These are phyloP conservation scores for Leptarthrus brevirostris DNA, from an alignment of 2,888 invertebrate genomes.

Conservation along the genomic window DNA sequence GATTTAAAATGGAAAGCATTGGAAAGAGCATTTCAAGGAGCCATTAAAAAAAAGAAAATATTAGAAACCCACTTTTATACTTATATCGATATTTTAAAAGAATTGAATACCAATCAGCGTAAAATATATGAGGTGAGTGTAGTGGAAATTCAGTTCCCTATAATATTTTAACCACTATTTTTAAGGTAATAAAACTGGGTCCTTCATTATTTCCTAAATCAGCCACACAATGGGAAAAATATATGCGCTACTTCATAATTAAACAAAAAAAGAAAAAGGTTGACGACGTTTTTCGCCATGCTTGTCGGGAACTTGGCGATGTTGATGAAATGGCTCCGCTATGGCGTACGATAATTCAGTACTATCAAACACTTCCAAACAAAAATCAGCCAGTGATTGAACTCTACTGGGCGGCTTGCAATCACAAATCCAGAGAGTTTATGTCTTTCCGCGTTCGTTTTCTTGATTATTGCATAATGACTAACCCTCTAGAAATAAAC, in stretches of 20 bases:
- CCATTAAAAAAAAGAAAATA: conserved; percentile 67
- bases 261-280: conserved; percentile 66
- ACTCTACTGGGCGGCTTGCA: conserved; percentile 60
- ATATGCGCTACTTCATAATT: conserved; percentile 67
- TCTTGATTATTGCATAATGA: conserved; percentile 58
- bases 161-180: neutral
- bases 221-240: conserved; percentile 69
- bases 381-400: conserved; percentile 57
- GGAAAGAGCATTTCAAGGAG: conserved; percentile 68
- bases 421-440: conserved; percentile 58
- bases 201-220: conserved; percentile 66
- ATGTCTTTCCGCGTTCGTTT: conserved; percentile 60
- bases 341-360: conserved; percentile 61
- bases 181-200: conserved; percentile 60
- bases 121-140: too few relatives aligned
- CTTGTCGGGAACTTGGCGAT: conserved; percentile 57
- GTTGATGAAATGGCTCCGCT: conserved; percentile 56
- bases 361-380: conserved; percentile 60
- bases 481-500: conserved; percentile 72
- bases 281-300: conserved; percentile 65
- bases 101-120: conserved; percentile 49
- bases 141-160: conserved; percentile 51
- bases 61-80: conserved; percentile 68
- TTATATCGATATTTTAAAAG: conserved; percentile 64
- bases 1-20: conserved; percentile 69